Conservation (phyloP, 2,797 vertebrate species). For the Oreochromis mossambicus region DNA sequence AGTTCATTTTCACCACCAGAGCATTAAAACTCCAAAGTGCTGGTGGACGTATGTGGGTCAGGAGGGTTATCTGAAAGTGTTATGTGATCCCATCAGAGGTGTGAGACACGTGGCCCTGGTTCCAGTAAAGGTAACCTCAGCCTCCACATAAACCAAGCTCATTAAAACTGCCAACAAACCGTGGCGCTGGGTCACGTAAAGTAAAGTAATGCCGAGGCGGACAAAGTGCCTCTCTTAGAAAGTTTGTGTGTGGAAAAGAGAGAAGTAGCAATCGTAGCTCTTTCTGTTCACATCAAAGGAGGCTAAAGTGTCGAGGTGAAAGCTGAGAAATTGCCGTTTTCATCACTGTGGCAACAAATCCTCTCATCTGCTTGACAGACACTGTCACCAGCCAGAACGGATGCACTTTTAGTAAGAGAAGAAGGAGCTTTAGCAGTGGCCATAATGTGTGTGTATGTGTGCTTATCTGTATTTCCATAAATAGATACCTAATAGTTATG, state of each 20-base stretch:
- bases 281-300: slow-evolving; percentile 38
- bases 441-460: background rate
- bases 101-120: slow-evolving; percentile 58
- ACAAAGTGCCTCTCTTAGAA: slow-evolving; percentile 13
- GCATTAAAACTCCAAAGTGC: slow-evolving; percentile 2
- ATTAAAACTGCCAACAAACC: slow-evolving; percentile 79
- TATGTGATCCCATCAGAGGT: slow-evolving; percentile 56
- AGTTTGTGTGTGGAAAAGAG: background rate
- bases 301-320: slow-evolving; percentile 53
- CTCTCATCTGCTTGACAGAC: slow-evolving; percentile 59
- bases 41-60: background rate
- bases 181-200: slow-evolving; percentile 65
- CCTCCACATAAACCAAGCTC: slow-evolving; percentile 62
- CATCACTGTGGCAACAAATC: slow-evolving; percentile 56
- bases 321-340: slow-evolving; percentile 62
- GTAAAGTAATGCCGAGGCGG: slow-evolving; percentile 63
- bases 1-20: slow-evolving; percentile 1
- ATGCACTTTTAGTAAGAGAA: slow-evolving; percentile 18
- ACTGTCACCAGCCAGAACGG: slow-evolving; percentile 4
- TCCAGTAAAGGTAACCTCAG: slow-evolving; percentile 61
- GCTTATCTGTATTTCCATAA: background rate
- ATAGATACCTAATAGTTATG: background rate
- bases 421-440: background rate
- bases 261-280: slow-evolving; percentile 26
- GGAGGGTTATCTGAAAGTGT: slow-evolving; percentile 8